Conservation (phyloP, 2,113 vertebrate species). For the Solea senegalensis region DNA sequence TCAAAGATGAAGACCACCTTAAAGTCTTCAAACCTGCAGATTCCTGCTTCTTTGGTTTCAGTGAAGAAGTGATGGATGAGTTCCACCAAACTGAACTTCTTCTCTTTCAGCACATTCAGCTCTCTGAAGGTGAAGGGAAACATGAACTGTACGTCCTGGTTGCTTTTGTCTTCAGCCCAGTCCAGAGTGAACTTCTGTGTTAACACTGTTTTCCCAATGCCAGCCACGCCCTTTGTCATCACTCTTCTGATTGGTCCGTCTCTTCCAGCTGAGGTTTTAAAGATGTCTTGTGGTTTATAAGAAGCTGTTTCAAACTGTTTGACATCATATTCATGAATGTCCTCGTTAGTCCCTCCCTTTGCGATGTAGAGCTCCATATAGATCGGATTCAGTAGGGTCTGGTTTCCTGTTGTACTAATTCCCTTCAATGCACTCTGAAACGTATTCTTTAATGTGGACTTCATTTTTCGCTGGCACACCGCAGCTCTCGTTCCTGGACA, state of each 20-base stretch:
- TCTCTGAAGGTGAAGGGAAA: slow-evolving; percentile 6
- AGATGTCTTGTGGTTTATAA: slow-evolving; percentile 13
- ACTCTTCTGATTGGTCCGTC: not conserved
- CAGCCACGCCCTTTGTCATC: slow-evolving; percentile 1
- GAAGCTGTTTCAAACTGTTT: slow-evolving; percentile 48
- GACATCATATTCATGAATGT: slow-evolving; percentile 52
- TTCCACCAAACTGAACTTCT: not conserved
- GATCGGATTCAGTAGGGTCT: slow-evolving; percentile 39
- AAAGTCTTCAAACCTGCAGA: not conserved
- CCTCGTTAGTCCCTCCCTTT: slow-evolving; percentile 32
- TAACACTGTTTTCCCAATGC: slow-evolving; percentile 5
- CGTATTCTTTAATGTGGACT: not conserved
- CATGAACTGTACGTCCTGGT: not conserved
- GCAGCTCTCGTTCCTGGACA: not conserved
- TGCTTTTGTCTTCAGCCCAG: slow-evolving; percentile 4
- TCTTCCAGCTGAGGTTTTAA: not conserved
- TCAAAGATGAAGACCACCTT: slow-evolving; percentile 2
- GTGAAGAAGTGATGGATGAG: slow-evolving; percentile 9
- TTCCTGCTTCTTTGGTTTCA: slow-evolving; percentile 3
- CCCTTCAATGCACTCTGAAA: not conserved
- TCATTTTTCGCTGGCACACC: not conserved
- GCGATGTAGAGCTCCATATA: slow-evolving; percentile 67
- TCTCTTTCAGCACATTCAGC: slow-evolving; percentile 8
- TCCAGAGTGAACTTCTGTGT: slow-evolving; percentile 13
- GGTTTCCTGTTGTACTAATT: not conserved